Base-by-base conservation (phyloP, 2,113 vertebrate species). In the Plestiodon gilberti region DNA sequence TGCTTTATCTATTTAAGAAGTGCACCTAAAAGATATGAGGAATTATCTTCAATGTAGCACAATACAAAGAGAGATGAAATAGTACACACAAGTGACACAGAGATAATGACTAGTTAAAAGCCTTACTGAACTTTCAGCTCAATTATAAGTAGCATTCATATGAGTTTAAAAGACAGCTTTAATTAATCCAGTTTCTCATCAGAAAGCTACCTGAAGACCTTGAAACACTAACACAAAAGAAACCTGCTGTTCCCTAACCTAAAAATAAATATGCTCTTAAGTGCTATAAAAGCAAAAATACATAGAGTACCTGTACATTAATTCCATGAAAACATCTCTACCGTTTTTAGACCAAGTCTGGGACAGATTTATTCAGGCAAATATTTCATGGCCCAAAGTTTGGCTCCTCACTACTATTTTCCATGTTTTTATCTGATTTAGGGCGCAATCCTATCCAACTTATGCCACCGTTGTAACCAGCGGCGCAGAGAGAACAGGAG, bases 291-390 rank as follows among this genome's bases (percentile, higher is more conserved):
- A 92, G 89, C 82, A 89, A 0, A 48, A 2, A 88, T 67, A 83
- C 35, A 92, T 62, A 89, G 38, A 30, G 55, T 86, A 87, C 73
- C 59, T 55, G 55, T 86, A 87, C 73, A 59, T 55, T 85, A 92
- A 86, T 75, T 77, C 65, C 0, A 0, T 82, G 52, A 91, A 81
- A 88, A 82, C 0, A 0, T 84, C 77, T 86, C 76, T 88, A 88
- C 89, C 92, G 91, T 92, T 94, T 92, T 87, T 70, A 92, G 84
- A 90, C 78, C 79, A 17, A 5, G 82, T 69, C 91, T 76, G 86
- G 90, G n/a, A 77, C 40, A 94, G 87, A 96, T 90, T 89, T 90
- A 84, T 89, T 85, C 88, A 91, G 88, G 92, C 78, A 91, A 93
- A 82, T 78, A 90, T 76, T 88, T 92, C 86, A 84, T 71, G 86